Percentiles rank a stretch among this genome's conserved stretches.
phyloP scores from a whole-genome alignment of 2,797 vertebrate species.

The Gallinago solitaria region DNA sequence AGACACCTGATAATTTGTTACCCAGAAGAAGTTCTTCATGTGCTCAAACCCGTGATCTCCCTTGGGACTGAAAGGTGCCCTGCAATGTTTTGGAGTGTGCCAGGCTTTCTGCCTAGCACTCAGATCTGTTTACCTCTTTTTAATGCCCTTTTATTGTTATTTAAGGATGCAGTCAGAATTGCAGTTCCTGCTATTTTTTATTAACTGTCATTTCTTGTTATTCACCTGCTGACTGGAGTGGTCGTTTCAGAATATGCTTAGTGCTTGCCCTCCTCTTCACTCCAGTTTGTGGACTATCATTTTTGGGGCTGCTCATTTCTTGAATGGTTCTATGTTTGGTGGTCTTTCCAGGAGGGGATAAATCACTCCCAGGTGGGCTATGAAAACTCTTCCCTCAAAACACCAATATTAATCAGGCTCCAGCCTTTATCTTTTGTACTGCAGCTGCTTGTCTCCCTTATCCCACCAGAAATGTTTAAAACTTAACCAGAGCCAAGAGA shows the following conservation, averaged over 20 bases:
- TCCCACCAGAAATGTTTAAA: slow-evolving; percentile 31
- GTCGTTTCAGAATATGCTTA: background rate
- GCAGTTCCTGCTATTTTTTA: background rate
- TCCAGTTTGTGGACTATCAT: background rate
- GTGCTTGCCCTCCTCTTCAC: background rate
- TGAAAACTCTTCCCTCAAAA: slow-evolving; percentile 46
- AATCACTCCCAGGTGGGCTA: slow-evolving; percentile 22
- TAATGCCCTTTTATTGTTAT: background rate
- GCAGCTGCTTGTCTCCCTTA: slow-evolving; percentile 16
- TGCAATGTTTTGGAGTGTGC: background rate
- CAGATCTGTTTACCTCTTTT: background rate
- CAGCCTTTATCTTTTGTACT: slow-evolving; percentile 15
- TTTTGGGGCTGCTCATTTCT: background rate
- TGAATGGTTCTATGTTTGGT: background rate
- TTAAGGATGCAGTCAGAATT: background rate
- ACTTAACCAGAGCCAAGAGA: background rate
- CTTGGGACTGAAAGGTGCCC: background rate
- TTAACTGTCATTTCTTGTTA: background rate
- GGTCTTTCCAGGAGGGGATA: background rate
- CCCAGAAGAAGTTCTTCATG: background rate
- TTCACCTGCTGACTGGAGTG: background rate
- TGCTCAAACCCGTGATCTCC: background rate
- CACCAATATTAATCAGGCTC: background rate
- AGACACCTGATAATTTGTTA: background rate
- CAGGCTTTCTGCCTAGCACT: background rate